These are phyloP conservation scores for Dyspetes luteomarginatus DNA, from an alignment of 2,888 invertebrate species.

Conservation along the genomic window DNA sequence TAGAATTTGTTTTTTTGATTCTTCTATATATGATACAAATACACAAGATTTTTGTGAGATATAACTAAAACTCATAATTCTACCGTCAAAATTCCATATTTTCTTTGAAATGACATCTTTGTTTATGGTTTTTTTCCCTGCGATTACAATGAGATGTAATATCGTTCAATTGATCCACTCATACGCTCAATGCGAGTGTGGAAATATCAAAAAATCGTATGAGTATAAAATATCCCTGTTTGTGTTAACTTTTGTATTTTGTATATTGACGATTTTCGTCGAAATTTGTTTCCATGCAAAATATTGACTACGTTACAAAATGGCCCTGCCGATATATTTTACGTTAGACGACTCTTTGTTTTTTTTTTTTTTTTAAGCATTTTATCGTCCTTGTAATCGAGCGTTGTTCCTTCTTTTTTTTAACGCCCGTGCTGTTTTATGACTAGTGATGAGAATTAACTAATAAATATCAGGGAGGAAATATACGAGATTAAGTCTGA, in stretches of 20 bases:
- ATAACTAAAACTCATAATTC: not conserved
- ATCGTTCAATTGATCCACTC: no score
- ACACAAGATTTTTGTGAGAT: not conserved
- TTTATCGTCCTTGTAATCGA: no score
- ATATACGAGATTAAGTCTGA: constrained; percentile 66
- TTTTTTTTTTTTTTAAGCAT: not conserved
- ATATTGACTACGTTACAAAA: constrained; percentile 62
- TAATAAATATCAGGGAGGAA: constrained; percentile 72
- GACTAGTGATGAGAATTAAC: constrained; percentile 74
- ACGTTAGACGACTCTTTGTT: not conserved
- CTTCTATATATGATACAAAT: not conserved
- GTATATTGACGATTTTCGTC: not conserved
- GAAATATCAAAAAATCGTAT: constrained; percentile 35
- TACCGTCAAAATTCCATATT: not conserved
- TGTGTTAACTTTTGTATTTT: not conserved
- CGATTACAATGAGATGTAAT: no score
- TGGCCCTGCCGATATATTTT: constrained; percentile 58
- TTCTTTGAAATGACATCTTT: constrained; percentile 7
- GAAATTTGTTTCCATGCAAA: not conserved
- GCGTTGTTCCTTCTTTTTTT: no score
- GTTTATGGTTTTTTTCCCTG: not conserved
- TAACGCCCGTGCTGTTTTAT: constrained; percentile 43
- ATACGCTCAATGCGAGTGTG: not conserved
- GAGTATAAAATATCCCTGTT: constrained; percentile 56
- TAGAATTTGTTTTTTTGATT: not conserved